Conservation (phyloP, 2,888 invertebrate genomes). For the Scaeva pyrastri region DNA sequence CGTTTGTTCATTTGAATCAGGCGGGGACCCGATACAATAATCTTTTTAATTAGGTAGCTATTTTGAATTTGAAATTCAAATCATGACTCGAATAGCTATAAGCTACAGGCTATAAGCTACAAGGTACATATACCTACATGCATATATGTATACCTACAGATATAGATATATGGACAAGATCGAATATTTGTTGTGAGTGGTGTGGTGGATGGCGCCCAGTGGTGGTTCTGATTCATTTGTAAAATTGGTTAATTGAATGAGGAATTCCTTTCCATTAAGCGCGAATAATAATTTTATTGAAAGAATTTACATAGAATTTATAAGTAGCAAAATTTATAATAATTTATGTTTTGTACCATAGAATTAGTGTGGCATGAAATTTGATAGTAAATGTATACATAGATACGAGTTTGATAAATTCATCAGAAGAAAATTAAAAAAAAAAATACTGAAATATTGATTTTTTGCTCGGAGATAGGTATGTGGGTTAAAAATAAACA, state of each 20-base stretch:
- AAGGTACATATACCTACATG: background rate
- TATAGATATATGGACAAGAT: background rate
- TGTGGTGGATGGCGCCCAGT: constrained; percentile 11
- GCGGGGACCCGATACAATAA: background rate
- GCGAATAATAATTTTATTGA: constrained; percentile 23
- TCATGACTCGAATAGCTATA: background rate
- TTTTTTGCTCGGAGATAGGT: no score
- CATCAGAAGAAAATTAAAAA: background rate
- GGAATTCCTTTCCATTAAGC: constrained; percentile 60
- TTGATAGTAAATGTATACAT: background rate
- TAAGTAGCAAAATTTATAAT: background rate
- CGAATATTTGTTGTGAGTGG: background rate
- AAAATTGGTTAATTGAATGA: constrained; percentile 65
- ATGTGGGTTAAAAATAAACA: no score
- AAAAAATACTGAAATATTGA: no score
- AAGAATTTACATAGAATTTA: constrained; percentile 6
- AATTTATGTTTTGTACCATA: background rate
- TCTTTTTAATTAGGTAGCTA: constrained; percentile 16
- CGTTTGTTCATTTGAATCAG: background rate
- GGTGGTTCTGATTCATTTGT: constrained; percentile 36
- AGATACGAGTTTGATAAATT: background rate
- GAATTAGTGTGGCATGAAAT: background rate
- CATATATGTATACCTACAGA: no score
- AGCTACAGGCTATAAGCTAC: background rate
- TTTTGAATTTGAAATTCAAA: constrained; percentile 24